These are phyloP conservation scores for Gasterosteus nipponicus DNA, from an alignment of 2,113 vertebrate genomes.

Conservation along the genomic window DNA sequence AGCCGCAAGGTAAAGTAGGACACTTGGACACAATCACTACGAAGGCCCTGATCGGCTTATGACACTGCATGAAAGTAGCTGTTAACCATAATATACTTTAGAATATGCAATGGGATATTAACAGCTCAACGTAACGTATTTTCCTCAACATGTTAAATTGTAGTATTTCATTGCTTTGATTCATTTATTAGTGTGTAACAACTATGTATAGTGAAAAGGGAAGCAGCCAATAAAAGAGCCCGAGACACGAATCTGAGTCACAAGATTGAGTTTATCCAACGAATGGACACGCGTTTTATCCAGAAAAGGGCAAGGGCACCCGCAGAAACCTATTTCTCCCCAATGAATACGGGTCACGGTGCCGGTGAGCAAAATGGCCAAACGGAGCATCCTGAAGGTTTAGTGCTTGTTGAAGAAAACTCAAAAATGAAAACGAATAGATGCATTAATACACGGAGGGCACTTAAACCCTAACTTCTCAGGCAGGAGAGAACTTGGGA, in stretches of 20 bases:
- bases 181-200: too few species aligned
- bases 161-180: too few species aligned
- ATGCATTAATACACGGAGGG: too few species aligned
- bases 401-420: background rate
- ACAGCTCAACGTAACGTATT: background rate
- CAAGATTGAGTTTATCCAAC: background rate
- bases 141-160: background rate
- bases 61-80: slow-evolving; percentile 1
- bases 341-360: too few species aligned
- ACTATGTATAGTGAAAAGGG: too few species aligned
- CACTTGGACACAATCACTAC: background rate
- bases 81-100: background rate
- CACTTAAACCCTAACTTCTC: background rate
- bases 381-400: background rate
- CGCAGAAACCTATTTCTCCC: too few species aligned
- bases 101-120: background rate
- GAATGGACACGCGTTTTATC: background rate
- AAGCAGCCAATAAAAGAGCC: too few species aligned
- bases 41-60: background rate
- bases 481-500: background rate
- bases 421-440: background rate
- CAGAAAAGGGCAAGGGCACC: background rate
- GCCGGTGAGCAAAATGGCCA: background rate
- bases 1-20: background rate
- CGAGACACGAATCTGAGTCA: background rate